Base-by-base conservation (phyloP, 2,888 invertebrate genomes). In the Hanleya hanleyi region DNA sequence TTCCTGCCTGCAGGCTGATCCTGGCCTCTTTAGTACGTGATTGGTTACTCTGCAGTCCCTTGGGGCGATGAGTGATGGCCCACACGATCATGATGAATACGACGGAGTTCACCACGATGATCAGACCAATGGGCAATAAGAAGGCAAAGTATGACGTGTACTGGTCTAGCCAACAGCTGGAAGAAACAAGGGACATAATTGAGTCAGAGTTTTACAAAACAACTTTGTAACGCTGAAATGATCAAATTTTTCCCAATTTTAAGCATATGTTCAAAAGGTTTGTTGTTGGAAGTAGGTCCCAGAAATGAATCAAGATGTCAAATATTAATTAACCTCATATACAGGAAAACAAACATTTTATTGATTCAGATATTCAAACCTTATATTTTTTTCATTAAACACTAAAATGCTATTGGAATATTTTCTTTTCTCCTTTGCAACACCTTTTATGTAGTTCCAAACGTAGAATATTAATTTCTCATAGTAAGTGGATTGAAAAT, bases 31-130 rank as follows among this genome's bases (percentile, higher is more conserved):
- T 81, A 38, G 82, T 77, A 65, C 85, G 84, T 76, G 92, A 91
- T 61, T 92, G 92, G 77, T 92, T 92, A 69, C 83, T 87, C 0
- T 92, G 91, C 2, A 93, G 91, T 0, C 86, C 86, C 68, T 83
- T 80, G 18, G 85, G 84, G 61, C 87, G 73, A 32, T 83, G 79
- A 51, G 81, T 81, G 66, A 89, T 83, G 67, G 85, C 84, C 71
- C 84, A 74, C 36, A 88, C 78, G 64, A 88, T 86, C 26, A 87
- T 76, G 36, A 83, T 69, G 73, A 87, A 88, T 69, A 87, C 81
- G 26, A 84, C 76, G 9, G 83, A 67, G 73, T 88, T 88, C 67
- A 83, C 77, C n/a, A 85, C 26, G 15, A 88, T 81, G 70, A 88
- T 85, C 15, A 85, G 61, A 7, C 84, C 86, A 6, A 88, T 81